Evolutionary conservation across 2,888 invertebrate species (phyloP).

Genomic region (Stictocephala bisonia): DNA sequence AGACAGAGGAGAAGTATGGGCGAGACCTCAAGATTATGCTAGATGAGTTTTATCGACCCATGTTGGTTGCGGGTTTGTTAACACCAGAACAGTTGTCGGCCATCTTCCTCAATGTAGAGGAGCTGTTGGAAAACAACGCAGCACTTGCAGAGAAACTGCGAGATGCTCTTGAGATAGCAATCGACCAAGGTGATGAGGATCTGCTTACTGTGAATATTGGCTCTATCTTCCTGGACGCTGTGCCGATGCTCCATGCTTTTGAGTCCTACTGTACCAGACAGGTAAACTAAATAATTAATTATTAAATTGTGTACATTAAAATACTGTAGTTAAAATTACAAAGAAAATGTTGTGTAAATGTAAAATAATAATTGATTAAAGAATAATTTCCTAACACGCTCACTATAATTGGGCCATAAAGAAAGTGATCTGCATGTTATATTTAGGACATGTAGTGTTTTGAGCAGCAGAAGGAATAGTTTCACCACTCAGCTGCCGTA

Average conservation of each 20-base stretch:
- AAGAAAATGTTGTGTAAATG: too few species aligned
- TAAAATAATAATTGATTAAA: too few species aligned
- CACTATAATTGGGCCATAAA: too few species aligned
- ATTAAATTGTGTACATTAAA: too few species aligned
- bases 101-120: constrained; percentile 94
- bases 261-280: constrained; percentile 94
- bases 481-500: too few species aligned
- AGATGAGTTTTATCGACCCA: constrained; percentile 93
- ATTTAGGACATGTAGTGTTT: too few species aligned
- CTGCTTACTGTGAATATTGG: constrained; percentile 90
- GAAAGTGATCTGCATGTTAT: too few species aligned
- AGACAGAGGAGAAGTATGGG: constrained; percentile 96
- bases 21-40: constrained; percentile 91
- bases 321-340: too few species aligned
- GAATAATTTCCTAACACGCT: too few species aligned
- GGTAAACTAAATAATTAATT: too few species aligned
- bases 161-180: constrained; percentile 86
- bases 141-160: constrained; percentile 87
- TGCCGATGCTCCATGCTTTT: constrained; percentile 93
- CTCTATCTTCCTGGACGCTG: constrained; percentile 88
- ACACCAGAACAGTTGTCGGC: constrained; percentile 84
- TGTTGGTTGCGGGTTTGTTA: constrained; percentile 85
- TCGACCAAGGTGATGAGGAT: constrained; percentile 73
- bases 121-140: constrained; percentile 88
- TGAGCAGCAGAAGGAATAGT: too few species aligned